Evolutionary conservation across 1,140 invertebrate species (phyloP), one percentile per base, ranked within the genome.

Genomic region (Ceratosolen solmsi): DNA sequence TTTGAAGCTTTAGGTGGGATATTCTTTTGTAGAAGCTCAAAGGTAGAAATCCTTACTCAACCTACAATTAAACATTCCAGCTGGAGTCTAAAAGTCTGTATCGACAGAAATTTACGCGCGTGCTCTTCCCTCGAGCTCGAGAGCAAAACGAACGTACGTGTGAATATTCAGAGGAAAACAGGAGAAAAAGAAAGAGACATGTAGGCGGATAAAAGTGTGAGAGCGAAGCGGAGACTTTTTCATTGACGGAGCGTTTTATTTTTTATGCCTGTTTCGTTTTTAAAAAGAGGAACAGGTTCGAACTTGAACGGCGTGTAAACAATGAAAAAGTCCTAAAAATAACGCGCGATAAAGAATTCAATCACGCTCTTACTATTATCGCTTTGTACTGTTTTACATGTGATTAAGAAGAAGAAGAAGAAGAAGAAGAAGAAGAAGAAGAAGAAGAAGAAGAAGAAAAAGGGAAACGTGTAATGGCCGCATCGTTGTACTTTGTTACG

Each of bases 241-340:
- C 11, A 68, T 41, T n/a, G 1, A 46, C 41, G 20, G 27, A 9
- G 15, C 4, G 25, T 36, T 65, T 51, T 46, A 36, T 72, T 60
- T 46, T 77, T 41, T 30, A 49, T 27, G 27, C 22, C 11, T 1
- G 27, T 46, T 46, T 65, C 36, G 46, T 49, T 68, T 77, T 68
- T 60, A 41, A 4, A 76, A 9, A 13, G n/a, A 38, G 75, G 25
- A 78, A 78, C 41, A 78, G 75, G 41, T 68, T 63, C 22, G 4
- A 60, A 46, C 38, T 71, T 20, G 38, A 41, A n/a, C 36, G 33
- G 0, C n/a, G 74, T 15, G 38, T 65, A 33, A 78, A 78, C 51
- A 78, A 78, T 68, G 41, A 78, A 78, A 78, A 68, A 41, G 58
- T 65, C 27, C 60, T 78, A 68, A 68, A 68, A 78, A 68, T 78